phyloP scores from a whole-genome alignment of 1,140 invertebrate genomes.

The Anthonomus grandis region DNA sequence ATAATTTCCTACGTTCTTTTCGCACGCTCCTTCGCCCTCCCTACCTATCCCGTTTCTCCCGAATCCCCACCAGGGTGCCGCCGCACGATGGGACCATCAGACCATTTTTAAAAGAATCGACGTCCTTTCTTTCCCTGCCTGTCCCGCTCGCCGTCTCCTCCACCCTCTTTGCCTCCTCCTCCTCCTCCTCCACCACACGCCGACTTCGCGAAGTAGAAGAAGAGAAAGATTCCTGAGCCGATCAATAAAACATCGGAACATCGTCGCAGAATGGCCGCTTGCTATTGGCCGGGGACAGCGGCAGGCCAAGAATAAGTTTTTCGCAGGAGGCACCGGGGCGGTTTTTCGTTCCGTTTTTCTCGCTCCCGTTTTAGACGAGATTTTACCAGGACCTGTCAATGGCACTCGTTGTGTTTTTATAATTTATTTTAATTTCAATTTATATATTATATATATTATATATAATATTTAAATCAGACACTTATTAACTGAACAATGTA shows the following conservation, averaged over 20 bases:
- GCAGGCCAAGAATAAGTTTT: slow-evolving; percentile 26
- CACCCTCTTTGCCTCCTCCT: slow-evolving; percentile 19
- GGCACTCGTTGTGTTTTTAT: too few relatives aligned
- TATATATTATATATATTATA: too few relatives aligned
- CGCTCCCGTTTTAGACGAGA: too few relatives aligned
- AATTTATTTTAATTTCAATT: too few relatives aligned
- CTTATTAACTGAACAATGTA: too few relatives aligned
- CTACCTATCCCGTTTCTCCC: too few relatives aligned
- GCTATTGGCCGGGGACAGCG: slow-evolving; percentile 21
- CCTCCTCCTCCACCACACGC: slow-evolving; percentile 7
- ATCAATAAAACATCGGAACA: slow-evolving; percentile 25
- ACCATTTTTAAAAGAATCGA: slow-evolving; percentile 21
- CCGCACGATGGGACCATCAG: too few relatives aligned
- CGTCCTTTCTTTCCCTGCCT: slow-evolving; percentile 18
- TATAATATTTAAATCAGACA: too few relatives aligned
- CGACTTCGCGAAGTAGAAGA: slow-evolving; percentile 16
- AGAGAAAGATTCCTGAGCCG: slow-evolving; percentile 24
- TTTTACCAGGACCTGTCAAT: too few relatives aligned
- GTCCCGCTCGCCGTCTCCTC: slow-evolving; percentile 5
- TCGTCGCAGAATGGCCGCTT: slow-evolving; percentile 22
- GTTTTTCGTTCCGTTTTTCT: slow-evolving; percentile 13
- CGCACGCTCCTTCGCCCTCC: too few relatives aligned
- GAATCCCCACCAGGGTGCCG: too few relatives aligned
- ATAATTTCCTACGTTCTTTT: too few relatives aligned
- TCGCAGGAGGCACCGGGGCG: slow-evolving; percentile 13